Evolutionary conservation across 2,797 vertebrate genomes (phyloP).

Genomic region (Loriculus beryllinus): DNA sequence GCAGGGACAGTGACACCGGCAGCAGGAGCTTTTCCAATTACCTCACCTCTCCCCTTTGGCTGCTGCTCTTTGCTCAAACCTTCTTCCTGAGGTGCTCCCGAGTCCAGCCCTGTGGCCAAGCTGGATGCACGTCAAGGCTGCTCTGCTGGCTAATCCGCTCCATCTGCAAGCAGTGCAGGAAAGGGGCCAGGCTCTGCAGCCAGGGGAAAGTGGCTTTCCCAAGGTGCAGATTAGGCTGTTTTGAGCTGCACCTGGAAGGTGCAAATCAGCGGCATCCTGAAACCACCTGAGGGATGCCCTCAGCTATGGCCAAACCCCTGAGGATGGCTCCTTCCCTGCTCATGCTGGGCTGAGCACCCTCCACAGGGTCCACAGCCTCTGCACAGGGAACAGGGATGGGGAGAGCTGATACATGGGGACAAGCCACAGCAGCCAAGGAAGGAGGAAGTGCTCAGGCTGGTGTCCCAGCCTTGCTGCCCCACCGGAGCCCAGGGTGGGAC

Average conservation of each 20-base stretch:
- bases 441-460: background rate
- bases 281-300: background rate
- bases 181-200: slow-evolving; percentile 41
- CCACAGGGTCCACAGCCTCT: background rate
- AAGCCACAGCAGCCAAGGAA: background rate
- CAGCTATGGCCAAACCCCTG: background rate
- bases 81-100: background rate
- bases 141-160: slow-evolving; percentile 3
- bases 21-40: background rate
- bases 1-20: background rate
- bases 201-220: background rate
- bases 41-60: slow-evolving; percentile 46
- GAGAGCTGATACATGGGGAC: rapidly evolving
- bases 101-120: background rate
- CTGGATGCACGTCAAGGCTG: background rate
- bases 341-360: rapidly evolving
- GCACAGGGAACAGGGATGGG: background rate
- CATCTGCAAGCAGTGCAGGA: slow-evolving; percentile 53
- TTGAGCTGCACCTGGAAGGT: background rate
- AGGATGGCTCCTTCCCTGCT: background rate
- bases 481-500: background rate
- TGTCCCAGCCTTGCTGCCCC: background rate
- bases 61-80: slow-evolving; percentile 36
- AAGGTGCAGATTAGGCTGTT: background rate
- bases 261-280: background rate